Base-by-base conservation (phyloP, 2,888 invertebrate genomes). In the Strigamia maritima region DNA sequence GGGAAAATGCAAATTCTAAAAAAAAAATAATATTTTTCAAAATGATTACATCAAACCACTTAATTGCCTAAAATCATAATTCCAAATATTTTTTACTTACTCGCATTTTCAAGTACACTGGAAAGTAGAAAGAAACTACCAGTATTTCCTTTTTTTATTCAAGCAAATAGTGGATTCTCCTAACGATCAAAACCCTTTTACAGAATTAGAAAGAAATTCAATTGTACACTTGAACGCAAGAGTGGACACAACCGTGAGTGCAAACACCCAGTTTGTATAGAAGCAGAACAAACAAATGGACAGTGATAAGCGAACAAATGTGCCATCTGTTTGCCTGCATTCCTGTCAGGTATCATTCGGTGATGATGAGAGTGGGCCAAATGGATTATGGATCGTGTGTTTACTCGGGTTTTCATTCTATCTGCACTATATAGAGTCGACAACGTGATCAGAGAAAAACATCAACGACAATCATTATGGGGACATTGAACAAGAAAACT, bases 151-250 rank as follows among this genome's bases (percentile, higher is more conserved):
- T 12, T 60, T 60, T 60, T 60, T 60, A 24, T 60, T 12, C n/a
- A 3, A 60, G 10, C 19, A 16, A 44, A 16, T 12, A 16, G n/a
- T n/a, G 19, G 19, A n/a, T 22, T 60, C 60, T 19, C 60, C 19
- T 60, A n/a, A 60, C 60, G 2, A 22, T 60, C 60, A 60, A 60
- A 49, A 60, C 22, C 60, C 24, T 60, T 60, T 60, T 60, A 60
- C 60, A 60, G 60, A 60, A 60, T 60, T 60, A 60, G 60, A 60
- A 60, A 24, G 60, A 24, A 60, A 60, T 60, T 60, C 60, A 60
- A 60, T 60, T 60, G 60, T 60, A 60, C 60, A 60, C 60, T 60
- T 60, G 60, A 60, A 60, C 60, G 60, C 60, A 60, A 60, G 60
- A 60, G 60, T 60, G 60, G 60, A 60, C 60, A 60, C 22, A 24